Evolutionary conservation across 2,113 vertebrate species (phyloP), one percentile per base, ranked within the genome.

Genomic region (Podarcis cretensis): DNA sequence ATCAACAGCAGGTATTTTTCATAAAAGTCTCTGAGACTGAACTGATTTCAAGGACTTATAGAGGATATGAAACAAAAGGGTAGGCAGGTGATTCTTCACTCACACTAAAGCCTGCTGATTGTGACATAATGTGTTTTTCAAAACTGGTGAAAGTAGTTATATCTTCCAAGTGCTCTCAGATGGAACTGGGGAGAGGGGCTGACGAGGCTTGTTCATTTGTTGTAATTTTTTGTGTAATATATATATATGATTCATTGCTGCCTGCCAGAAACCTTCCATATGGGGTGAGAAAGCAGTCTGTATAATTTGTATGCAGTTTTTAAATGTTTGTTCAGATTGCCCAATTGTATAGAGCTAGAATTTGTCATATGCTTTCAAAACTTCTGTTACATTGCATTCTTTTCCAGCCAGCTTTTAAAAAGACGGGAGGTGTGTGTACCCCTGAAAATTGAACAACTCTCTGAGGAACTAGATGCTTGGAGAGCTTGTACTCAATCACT

Each of bases 351-450:
- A 69, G 27, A 76, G 27, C 80, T 88, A 48, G 65, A 80, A 59
- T 71, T 43, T n/a, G 20, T 57, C 13, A 57, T 54, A 27, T 37
- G 25, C 48, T 75, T 69, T 59, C 66, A 88, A 30, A 73, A n/a
- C 32, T 78, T 89, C 48, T 87, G 90, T 92, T 91, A 88, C 3
- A 25, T 89, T 94, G 66, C 57, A 32, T 89, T 89, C 9, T 71
- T 86, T 97, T 96, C 89, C 94, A 99, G 99, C 93, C 99, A 99
- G 96, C 96, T 99, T 93, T 93, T 99, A 94, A 99, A 99, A 96
- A 97, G 98, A 68, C 96, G 98, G 68, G 97, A 98, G 66, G 99
- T 99, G 23, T 97, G 96, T 37, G 97, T 99, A 76, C 99, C 99
- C 82, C 93, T 99, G 92, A 97, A 97, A 97, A 98, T 99, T 14